Evolutionary conservation across 2,797 vertebrate genomes (phyloP).

Genomic region (Gorsachius magnificus): DNA sequence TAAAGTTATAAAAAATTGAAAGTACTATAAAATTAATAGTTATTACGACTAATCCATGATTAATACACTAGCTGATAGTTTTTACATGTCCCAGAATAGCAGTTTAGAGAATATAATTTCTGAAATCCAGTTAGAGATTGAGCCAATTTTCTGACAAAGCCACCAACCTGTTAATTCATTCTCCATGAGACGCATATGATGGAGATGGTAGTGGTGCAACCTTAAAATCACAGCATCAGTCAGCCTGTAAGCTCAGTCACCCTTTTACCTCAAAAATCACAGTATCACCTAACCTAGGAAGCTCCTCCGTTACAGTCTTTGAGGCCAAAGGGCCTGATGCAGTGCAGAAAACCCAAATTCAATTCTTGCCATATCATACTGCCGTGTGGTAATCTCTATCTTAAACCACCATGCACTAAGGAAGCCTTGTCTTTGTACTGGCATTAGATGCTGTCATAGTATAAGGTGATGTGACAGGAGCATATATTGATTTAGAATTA

Average conservation of each 20-base stretch:
- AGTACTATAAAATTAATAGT: constrained; percentile 33
- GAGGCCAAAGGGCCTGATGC: not conserved
- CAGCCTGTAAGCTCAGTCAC: not conserved
- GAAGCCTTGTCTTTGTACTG: not conserved
- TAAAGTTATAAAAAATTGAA: constrained; percentile 46
- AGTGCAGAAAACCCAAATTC: not conserved
- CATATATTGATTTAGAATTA: constrained; percentile 11
- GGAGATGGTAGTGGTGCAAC: not conserved
- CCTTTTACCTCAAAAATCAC: not conserved
- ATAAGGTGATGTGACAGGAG: not conserved
- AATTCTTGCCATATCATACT: not conserved
- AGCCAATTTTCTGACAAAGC: constrained; percentile 3
- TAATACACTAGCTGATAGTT: constrained; percentile 24
- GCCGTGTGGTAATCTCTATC: not conserved
- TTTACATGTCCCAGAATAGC: constrained; percentile 1
- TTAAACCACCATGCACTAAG: not conserved
- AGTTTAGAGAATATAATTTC: constrained; percentile 17
- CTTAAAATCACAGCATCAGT: not conserved
- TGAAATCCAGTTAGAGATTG: not conserved
- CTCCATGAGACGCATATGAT: rapidly evolving
- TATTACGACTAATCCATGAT: constrained; percentile 23
- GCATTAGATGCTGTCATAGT: not conserved
- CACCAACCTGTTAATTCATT: not conserved
- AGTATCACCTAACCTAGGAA: not conserved
- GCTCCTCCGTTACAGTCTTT: not conserved